Conservation (phyloP, 2,797 vertebrate species). For the Chrysocyon brachyurus region DNA sequence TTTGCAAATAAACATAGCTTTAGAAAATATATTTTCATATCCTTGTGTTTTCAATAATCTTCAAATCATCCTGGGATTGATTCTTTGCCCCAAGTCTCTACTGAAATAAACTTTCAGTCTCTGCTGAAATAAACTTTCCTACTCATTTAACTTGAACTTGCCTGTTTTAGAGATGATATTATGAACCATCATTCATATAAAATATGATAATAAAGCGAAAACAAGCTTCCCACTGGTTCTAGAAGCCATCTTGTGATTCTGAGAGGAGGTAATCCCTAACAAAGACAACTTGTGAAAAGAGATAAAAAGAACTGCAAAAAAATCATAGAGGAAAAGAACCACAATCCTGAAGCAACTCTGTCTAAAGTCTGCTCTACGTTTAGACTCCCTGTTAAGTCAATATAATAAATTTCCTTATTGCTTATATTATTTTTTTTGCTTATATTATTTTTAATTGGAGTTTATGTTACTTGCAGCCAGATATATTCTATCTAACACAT, state of each 20-base stretch:
- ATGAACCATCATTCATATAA: neutral
- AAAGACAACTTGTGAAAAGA: neutral
- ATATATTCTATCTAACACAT: neutral
- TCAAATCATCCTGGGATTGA: neutral
- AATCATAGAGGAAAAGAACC: neutral
- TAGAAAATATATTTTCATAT: neutral
- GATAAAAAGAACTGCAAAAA: neutral
- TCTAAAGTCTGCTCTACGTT: neutral
- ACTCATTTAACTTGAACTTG: conserved; percentile 8
- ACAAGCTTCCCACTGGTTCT: neutral
- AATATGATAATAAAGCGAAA: neutral
- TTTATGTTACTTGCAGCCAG: neutral
- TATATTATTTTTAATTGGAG: neutral
- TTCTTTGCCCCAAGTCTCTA: neutral
- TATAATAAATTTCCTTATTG: neutral
- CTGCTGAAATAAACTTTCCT: neutral
- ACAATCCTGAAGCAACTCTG: neutral
- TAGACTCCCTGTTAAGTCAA: neutral
- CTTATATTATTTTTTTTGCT: neutral
- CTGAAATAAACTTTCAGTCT: neutral
- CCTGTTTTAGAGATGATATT: neutral
- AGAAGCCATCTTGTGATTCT: neutral
- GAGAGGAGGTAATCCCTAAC: neutral
- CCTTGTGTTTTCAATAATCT: neutral
- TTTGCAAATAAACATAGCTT: neutral